Base-by-base conservation (phyloP, 1,140 invertebrate species). In the Tetramorium simillimum region DNA sequence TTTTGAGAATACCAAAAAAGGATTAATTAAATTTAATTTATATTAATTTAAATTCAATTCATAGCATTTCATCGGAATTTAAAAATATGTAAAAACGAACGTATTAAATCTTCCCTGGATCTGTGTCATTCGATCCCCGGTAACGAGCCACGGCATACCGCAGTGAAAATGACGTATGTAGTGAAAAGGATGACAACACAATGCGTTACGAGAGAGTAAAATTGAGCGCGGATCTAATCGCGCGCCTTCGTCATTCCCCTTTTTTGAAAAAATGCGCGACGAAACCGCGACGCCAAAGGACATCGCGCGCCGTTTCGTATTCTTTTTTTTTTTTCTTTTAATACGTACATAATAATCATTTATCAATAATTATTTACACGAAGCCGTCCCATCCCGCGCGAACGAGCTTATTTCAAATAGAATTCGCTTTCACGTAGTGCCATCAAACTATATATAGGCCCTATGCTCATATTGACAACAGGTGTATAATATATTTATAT, bases 391-490 rank as follows among this genome's bases (percentile, higher is more conserved):
- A 84, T 37, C 73, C 12, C 80, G 51, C 80, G 51, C 77, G 88
- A 92, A 93, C 86, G 81, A 60, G 88, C 90, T 92, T 90, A 93
- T 91, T 91, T 92, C 86, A 85, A 91, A 94, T 94, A 94, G 91
- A 94, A 91, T 92, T 91, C 80, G 63, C 69, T 91, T 51, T 67
- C 63, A 76, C 37, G 89, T 93, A 94, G 93, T 92, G 92, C 93
- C 93, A 89, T 91, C 82, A 85, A 93, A 92, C 90, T 93, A 89
- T 89, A 77, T 90, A 89, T 93, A 93, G 93, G 92, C 90, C 92
- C 92, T 94, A 95, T 91, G 82, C 93, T 94, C 91, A 92, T 95
- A 95, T 95, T 94, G 93, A 95, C 94, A 95, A 95, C 92, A 93
- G 90, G 90, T 93, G 89, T 92, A 92, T 90, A 89, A 92, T 92